Percentiles rank a stretch among this genome's conserved stretches.
These are phyloP conservation scores for Drosophila lacteicornis DNA, from an alignment of 1,140 invertebrate species.

Conservation along the genomic window DNA sequence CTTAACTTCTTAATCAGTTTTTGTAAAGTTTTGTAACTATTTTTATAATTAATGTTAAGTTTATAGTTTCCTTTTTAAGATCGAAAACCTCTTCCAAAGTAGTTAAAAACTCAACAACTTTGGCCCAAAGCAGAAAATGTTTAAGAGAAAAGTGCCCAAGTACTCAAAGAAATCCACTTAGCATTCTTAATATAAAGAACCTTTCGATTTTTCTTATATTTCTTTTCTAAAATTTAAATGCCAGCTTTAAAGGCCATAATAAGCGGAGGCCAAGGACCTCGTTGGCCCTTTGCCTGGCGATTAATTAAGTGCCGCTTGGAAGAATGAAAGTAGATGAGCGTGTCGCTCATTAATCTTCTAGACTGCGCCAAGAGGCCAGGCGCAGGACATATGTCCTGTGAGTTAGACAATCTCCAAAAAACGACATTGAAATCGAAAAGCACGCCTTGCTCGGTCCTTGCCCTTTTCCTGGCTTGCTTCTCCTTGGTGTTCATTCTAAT, in stretches of 20 bases:
- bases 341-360: constrained; percentile 76
- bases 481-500: constrained; percentile 63
- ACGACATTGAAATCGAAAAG: constrained; percentile 49
- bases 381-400: constrained; percentile 53
- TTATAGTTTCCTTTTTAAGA: not conserved
- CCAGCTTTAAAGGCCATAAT: not conserved
- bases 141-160: not conserved
- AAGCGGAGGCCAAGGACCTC: constrained; percentile 12
- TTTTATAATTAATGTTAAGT: not conserved
- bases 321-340: constrained; percentile 73
- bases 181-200: not conserved
- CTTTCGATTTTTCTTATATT: not conserved
- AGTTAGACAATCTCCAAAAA: constrained; percentile 29
- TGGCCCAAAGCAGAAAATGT: not conserved
- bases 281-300: constrained; percentile 32
- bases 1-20: not conserved
- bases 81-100: not conserved
- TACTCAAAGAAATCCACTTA: not conserved
- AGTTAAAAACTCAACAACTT: constrained; percentile 5
- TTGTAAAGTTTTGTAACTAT: not conserved
- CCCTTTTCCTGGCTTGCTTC: too few relatives aligned
- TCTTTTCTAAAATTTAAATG: not conserved
- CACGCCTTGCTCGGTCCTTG: not conserved
- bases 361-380: constrained; percentile 29
- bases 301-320: constrained; percentile 69